Conservation (phyloP, 2,888 invertebrate species). For the Oscheius sp. region DNA sequence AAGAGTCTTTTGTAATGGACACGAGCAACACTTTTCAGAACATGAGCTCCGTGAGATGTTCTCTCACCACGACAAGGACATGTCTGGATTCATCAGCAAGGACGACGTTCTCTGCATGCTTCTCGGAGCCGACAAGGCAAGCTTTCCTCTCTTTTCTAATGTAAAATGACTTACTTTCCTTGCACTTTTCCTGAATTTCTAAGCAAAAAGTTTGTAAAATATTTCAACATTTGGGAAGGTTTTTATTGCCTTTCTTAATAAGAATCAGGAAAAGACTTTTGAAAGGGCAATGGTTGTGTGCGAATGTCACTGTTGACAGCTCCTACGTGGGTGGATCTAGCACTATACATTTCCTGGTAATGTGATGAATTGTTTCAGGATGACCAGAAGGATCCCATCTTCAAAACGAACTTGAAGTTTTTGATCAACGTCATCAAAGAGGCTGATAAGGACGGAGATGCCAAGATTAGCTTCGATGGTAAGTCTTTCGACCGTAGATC, state of each 20-base stretch:
- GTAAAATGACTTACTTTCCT: no score
- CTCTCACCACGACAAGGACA: constrained; percentile 59
- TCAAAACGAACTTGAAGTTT: constrained; percentile 65
- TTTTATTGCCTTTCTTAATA: no score
- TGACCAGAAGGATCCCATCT: constrained; percentile 63
- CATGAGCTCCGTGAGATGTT: constrained; percentile 63
- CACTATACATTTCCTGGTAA: not conserved
- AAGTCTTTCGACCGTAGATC: not conserved
- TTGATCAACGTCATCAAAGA: constrained; percentile 63
- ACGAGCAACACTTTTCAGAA: constrained; percentile 47
- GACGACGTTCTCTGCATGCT: constrained; percentile 66
- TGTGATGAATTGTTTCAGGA: constrained; percentile 32
- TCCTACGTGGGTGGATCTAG: not conserved
- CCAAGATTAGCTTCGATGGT: constrained; percentile 65
- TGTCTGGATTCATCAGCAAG: constrained; percentile 60
- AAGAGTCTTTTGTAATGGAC: not conserved
- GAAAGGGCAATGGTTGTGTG: no score
- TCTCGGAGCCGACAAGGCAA: constrained; percentile 60
- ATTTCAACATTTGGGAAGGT: no score
- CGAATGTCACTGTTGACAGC: not conserved
- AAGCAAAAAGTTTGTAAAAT: no score
- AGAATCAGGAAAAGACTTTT: no score
- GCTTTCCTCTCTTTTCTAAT: not conserved
- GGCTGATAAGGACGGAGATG: constrained; percentile 65
- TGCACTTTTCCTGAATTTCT: no score